Conservation (phyloP, 2,113 vertebrate genomes). For the Rhegmatorhina hoffmannsi region DNA sequence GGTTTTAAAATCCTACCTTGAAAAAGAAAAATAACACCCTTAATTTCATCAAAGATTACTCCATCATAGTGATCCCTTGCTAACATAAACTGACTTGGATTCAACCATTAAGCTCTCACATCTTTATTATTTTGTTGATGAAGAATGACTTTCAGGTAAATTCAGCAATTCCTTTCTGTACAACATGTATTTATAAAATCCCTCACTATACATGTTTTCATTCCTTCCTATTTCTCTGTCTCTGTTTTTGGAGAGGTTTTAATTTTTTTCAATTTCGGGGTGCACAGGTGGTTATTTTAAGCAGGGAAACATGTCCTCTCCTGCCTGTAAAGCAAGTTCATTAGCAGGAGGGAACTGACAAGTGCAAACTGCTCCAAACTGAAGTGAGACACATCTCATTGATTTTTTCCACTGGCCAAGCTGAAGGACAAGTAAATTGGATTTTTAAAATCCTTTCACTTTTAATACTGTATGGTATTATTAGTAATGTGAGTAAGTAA, state of each 20-base stretch:
- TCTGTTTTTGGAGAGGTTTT: not conserved
- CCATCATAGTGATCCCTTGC: not conserved
- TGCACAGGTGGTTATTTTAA: not conserved
- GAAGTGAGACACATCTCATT: not conserved
- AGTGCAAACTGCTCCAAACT: conserved; percentile 14
- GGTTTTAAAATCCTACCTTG: not conserved
- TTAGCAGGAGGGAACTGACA: not conserved
- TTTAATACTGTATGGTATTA: conserved; percentile 7
- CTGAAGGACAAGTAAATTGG: conserved; percentile 16
- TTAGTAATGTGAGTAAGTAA: conserved; percentile 20
- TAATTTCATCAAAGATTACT: not conserved
- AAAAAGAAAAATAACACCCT: not conserved
- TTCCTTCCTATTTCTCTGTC: not conserved
- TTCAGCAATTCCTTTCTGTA: not conserved
- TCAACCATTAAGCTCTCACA: not conserved
- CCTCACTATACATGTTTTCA: not conserved
- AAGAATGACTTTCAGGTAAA: not conserved
- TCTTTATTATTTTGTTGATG: not conserved
- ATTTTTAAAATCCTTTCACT: conserved; percentile 35
- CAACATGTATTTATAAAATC: not conserved
- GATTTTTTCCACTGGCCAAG: conserved; percentile 19
- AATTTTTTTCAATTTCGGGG: not conserved
- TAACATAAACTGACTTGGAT: not conserved
- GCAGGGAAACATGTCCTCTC: not conserved
- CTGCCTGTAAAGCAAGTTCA: not conserved